Percentiles rank a stretch among this genome's conserved stretches.
Evolutionary conservation across 2,888 invertebrate species (phyloP).

Genomic region (Lasius fuliginosus): DNA sequence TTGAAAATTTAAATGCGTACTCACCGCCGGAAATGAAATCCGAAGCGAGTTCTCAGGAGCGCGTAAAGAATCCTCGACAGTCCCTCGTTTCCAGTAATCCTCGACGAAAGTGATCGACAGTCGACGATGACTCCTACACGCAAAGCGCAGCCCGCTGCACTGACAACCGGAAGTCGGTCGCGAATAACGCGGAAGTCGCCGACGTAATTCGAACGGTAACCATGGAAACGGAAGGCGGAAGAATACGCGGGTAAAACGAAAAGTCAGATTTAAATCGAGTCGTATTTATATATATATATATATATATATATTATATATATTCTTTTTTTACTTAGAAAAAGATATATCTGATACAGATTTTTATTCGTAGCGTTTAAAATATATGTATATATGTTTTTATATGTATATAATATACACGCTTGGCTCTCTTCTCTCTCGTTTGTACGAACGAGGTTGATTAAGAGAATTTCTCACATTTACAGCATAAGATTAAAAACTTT

Average conservation of each 20-base stretch:
- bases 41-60: not conserved
- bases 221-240: not conserved
- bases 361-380: not conserved
- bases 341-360: not conserved
- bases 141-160: conserved; percentile 11
- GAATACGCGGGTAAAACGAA: conserved; percentile 1
- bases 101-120: not conserved
- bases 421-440: not conserved
- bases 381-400: not conserved
- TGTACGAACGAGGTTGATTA: not conserved
- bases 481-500: not conserved
- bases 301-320: not conserved
- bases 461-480: not conserved
- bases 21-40: not conserved
- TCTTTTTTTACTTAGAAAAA: not conserved
- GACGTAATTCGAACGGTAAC: conserved; percentile 30
- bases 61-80: not conserved
- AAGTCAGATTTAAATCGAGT: not conserved
- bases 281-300: not conserved
- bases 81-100: not conserved
- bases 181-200: conserved; percentile 2
- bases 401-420: not conserved
- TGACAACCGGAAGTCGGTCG: conserved; percentile 41
- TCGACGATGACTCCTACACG: not conserved
- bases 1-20: not conserved